Evolutionary conservation across 2,113 vertebrate genomes (phyloP), one percentile per base, ranked within the genome.

Genomic region (Neolamprologus tretocephalus): DNA sequence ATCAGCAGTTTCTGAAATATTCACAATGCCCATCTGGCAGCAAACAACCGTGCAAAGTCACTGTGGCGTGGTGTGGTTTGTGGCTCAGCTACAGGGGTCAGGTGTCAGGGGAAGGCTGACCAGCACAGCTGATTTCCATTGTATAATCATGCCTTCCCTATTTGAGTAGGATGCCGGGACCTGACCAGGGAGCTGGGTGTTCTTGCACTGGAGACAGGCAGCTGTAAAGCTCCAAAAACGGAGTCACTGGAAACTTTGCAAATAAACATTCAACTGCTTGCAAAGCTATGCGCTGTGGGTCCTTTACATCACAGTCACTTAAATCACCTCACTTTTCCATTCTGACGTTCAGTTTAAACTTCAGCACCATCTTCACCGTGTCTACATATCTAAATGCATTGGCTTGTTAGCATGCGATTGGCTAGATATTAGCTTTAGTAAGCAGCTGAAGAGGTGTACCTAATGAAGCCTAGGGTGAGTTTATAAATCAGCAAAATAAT

Each of bases 231-330:
- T 21, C 19, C 31, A n/a, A 13, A 66, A 13, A 37, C 11, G 0
- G 10, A 66, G 61, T 66, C 33, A 37, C 19, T 66, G 10, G 61
- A 37, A 66, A 66, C 0, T 37, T 66, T 37, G 61, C 0, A 66
- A 37, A 66, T 66, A 66, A 37, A 66, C 61, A 66, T 37, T 66
- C 33, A 66, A 37, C 10, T 37, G 17, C 19, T 66, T 1, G 33
- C 33, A 66, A 66, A 66, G 33, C 61, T 66, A 35, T 0, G 0
- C 0, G 0, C 19, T 66, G 10, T 21, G 61, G 61, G 33, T n/a
- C 61, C 33, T 13, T n/a, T 66, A 37, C 17, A 2, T 2, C 61
- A 37, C 17, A 37, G 4, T 66, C 61, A 37, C 33, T 66, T 37
- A 35, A 66, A n/a, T 66, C 61, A 35, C 31, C 17, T 66, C 61